These are phyloP conservation scores for Galeruca laticollis DNA, from an alignment of 2,888 invertebrate genomes.

Conservation along the genomic window DNA sequence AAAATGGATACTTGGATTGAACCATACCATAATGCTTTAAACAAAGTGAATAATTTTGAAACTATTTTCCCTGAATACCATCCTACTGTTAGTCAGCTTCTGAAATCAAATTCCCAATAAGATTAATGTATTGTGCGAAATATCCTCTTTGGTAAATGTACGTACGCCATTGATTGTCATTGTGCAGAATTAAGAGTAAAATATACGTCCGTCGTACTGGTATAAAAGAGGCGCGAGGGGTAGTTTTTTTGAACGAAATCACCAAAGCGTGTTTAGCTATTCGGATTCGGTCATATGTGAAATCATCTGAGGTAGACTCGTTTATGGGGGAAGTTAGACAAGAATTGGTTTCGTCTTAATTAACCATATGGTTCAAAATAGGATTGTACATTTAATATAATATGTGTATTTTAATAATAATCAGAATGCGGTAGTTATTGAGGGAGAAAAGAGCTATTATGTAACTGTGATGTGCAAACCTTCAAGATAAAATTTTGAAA, in stretches of 20 bases:
- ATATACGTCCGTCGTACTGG: conserved; percentile 20
- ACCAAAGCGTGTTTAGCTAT: conserved; percentile 76
- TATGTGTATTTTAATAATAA: neutral
- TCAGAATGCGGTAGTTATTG: too few relatives aligned
- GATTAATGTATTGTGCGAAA: neutral
- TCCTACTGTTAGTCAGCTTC: too few relatives aligned
- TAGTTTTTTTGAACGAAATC: conserved; percentile 70
- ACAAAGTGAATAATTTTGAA: too few relatives aligned
- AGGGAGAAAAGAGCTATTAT: too few relatives aligned
- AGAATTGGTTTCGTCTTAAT: conserved; percentile 31
- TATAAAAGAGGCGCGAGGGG: conserved; percentile 58
- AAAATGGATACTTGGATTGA: too few relatives aligned
- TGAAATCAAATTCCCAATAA: too few relatives aligned
- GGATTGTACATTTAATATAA: conserved; percentile 16
- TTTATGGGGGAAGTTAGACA: conserved; percentile 39
- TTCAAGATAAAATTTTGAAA: too few relatives aligned
- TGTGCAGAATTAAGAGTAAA: conserved; percentile 37
- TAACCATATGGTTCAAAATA: conserved; percentile 27
- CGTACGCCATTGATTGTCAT: neutral
- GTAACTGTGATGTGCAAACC: too few relatives aligned
- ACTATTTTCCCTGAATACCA: too few relatives aligned
- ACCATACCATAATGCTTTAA: too few relatives aligned
- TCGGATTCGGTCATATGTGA: conserved; percentile 76
- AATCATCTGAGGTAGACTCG: conserved; percentile 67
- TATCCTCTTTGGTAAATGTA: neutral